Percentiles rank a stretch among this genome's conserved stretches.
Evolutionary conservation across 2,797 vertebrate genomes (phyloP).

Genomic region (Carcharodon carcharias): DNA sequence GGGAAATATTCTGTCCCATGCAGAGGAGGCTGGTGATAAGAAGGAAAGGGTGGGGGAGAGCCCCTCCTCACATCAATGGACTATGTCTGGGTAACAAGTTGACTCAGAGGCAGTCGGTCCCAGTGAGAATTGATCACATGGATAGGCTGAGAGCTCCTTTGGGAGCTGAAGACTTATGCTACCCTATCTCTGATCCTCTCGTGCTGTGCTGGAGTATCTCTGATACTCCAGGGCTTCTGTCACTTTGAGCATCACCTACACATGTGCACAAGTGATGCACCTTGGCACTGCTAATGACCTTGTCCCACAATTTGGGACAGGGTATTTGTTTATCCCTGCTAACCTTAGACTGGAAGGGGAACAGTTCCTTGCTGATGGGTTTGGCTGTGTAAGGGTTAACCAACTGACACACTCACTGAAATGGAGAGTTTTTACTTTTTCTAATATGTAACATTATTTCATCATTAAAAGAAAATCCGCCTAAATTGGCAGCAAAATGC

Average conservation of each 20-base stretch:
- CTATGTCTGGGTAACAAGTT: not conserved
- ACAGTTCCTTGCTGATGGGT: not conserved
- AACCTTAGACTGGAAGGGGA: not conserved
- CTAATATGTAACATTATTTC: not conserved
- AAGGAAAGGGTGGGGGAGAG: not conserved
- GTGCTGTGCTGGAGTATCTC: not conserved
- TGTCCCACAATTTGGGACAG: not conserved
- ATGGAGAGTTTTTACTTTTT: too few relatives aligned
- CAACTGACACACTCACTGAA: not conserved
- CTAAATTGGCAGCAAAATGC: not conserved
- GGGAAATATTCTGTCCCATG: not conserved
- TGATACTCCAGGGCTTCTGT: too few relatives aligned
- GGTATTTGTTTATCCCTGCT: conserved; percentile 35
- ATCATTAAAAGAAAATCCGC: not conserved
- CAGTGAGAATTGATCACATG: too few relatives aligned
- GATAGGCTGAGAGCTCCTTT: too few relatives aligned
- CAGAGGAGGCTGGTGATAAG: not conserved
- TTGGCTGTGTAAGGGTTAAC: not conserved
- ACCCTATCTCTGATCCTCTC: not conserved
- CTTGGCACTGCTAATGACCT: not conserved
- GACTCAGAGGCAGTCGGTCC: too few relatives aligned
- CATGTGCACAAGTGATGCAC: too few relatives aligned
- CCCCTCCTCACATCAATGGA: not conserved
- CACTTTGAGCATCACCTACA: too few relatives aligned
- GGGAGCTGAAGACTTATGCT: too few relatives aligned